Evolutionary conservation across 2,113 vertebrate species (phyloP).

Genomic region (Smithornis capensis): DNA sequence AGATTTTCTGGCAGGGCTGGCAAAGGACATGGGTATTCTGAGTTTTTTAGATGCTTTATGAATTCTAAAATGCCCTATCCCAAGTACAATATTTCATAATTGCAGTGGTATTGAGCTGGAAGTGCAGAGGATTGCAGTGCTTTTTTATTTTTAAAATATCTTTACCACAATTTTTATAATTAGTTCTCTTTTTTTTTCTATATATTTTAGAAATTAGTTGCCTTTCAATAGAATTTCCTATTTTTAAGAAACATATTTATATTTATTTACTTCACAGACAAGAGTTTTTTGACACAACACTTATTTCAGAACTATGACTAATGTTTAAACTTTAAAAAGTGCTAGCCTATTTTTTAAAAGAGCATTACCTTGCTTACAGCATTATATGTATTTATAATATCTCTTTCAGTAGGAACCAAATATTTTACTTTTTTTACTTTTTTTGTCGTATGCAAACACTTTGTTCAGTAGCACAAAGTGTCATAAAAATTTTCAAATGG

Average conservation of each 20-base stretch:
- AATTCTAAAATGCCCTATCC: background rate
- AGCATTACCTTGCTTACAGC: background rate
- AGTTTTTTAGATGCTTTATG: background rate
- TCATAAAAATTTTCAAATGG: background rate
- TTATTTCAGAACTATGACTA: background rate
- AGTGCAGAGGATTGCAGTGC: background rate
- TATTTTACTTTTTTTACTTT: background rate
- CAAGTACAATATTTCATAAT: background rate
- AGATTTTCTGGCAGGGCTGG: background rate
- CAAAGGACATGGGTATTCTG: background rate
- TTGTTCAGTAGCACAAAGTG: background rate
- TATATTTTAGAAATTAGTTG: background rate
- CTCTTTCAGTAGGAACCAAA: background rate
- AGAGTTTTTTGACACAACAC: background rate
- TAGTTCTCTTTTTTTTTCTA: background rate
- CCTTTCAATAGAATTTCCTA: background rate
- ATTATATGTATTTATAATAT: background rate
- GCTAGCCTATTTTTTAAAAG: background rate
- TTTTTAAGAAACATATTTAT: background rate
- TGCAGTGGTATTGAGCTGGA: background rate
- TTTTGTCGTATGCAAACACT: background rate
- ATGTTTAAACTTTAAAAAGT: background rate
- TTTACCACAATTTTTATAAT: background rate
- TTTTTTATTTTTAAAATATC: background rate
- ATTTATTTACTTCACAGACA: background rate